Conservation (phyloP, 2,888 invertebrate genomes). For the Sesamia inferens region DNA sequence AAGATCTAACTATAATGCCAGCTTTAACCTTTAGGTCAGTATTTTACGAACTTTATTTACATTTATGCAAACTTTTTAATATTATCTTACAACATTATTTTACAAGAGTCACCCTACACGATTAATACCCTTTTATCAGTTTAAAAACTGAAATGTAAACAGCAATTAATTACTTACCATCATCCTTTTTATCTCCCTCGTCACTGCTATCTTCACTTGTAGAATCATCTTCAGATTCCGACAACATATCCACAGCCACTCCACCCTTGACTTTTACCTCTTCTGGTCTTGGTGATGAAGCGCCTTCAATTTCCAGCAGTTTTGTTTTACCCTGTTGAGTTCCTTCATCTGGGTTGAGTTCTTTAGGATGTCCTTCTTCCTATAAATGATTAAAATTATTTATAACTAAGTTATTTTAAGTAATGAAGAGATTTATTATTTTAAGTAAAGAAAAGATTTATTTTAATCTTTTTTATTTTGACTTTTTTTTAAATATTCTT, state of each 20-base stretch:
- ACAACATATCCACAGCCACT: constrained; percentile 77
- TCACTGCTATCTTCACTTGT: constrained; percentile 77
- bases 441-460: neutral
- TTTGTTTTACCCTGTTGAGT: constrained; percentile 15
- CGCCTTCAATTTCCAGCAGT: constrained; percentile 60
- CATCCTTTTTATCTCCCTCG: constrained; percentile 65
- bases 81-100: neutral
- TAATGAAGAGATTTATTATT: neutral
- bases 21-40: too few species aligned
- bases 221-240: constrained; percentile 80
- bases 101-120: neutral
- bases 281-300: constrained; percentile 58
- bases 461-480: neutral
- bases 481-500: neutral
- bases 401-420: neutral
- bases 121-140: neutral
- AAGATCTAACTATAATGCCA: too few species aligned
- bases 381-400: constrained; percentile 24
- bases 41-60: too few species aligned
- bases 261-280: constrained; percentile 73
- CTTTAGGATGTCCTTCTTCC: constrained; percentile 55
- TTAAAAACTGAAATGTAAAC: neutral
- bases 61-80: too few species aligned
- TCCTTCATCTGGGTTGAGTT: constrained; percentile 36
- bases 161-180: constrained; percentile 39